Percentiles rank a stretch among this genome's conserved stretches.
phyloP scores from a whole-genome alignment of 2,888 invertebrate species.

The Pediacus dermestoides region DNA sequence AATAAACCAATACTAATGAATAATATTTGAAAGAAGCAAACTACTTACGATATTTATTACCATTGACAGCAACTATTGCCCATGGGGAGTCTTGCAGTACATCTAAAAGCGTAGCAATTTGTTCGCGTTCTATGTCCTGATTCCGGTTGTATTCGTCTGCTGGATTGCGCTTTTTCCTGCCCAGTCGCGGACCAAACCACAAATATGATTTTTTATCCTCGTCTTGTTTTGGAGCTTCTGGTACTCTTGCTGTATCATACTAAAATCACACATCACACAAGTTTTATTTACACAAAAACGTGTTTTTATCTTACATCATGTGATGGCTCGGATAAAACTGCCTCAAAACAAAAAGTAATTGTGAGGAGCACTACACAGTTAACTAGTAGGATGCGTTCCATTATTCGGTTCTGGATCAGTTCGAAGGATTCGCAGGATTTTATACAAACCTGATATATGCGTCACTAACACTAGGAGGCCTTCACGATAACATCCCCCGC shows the following conservation, averaged over 20 bases:
- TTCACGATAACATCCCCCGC: constrained; percentile 40
- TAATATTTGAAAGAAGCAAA: constrained; percentile 1
- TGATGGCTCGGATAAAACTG: constrained; percentile 2
- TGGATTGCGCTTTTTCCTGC: constrained; percentile 49
- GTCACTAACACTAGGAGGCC: constrained; percentile 34
- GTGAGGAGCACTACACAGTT: constrained; percentile 27
- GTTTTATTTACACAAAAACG: too few relatives aligned
- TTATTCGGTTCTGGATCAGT: constrained; percentile 26
- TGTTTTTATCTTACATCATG: constrained; percentile 12
- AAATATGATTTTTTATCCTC: constrained; percentile 33
- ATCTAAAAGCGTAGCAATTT: constrained; percentile 45
- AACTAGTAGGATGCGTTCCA: constrained; percentile 30
- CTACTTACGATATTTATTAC: constrained; percentile 23
- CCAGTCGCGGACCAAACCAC: constrained; percentile 57
- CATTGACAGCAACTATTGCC: constrained; percentile 47
- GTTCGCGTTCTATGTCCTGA: constrained; percentile 32
- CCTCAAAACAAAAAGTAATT: constrained; percentile 15
- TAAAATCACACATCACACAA: constrained; percentile 14
- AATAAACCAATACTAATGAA: constrained; percentile 6
- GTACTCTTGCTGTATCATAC: constrained; percentile 12
- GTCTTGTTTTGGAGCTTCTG: constrained; percentile 13
- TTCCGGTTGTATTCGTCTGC: constrained; percentile 34
- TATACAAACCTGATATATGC: constrained; percentile 30
- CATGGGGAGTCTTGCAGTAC: constrained; percentile 47
- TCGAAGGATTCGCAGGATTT: constrained; percentile 24